Evolutionary conservation across 2,113 vertebrate species (phyloP).

Genomic region (Platanista minor): DNA sequence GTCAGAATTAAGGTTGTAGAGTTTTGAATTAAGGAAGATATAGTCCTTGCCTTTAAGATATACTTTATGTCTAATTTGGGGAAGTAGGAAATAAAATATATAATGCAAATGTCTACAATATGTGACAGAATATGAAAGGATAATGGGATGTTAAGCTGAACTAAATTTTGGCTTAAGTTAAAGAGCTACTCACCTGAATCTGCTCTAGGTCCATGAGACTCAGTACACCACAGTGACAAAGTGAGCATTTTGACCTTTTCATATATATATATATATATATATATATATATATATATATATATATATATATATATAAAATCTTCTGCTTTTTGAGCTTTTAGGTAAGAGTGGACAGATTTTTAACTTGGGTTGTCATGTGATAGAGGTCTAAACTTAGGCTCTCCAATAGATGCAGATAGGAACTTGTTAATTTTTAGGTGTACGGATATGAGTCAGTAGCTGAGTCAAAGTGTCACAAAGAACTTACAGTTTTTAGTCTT

Average conservation of each 20-base stretch:
- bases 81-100: neutral
- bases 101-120: neutral
- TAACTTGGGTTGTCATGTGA: neutral
- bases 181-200: neutral
- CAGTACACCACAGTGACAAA: neutral
- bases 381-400: neutral
- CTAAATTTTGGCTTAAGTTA: neutral
- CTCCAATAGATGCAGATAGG: neutral
- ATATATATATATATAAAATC: neutral
- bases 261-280: too few species aligned
- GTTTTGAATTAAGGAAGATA: conserved; percentile 4
- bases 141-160: neutral
- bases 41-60: neutral
- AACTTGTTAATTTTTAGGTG: neutral
- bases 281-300: too few species aligned
- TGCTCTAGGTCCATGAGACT: neutral
- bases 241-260: neutral
- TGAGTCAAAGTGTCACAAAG: neutral
- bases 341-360: neutral
- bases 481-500: neutral
- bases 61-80: neutral
- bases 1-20: neutral
- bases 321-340: neutral
- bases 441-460: neutral
- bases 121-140: neutral